Base-by-base conservation (phyloP, 2,888 invertebrate species). In the Orgyia antiqua region DNA sequence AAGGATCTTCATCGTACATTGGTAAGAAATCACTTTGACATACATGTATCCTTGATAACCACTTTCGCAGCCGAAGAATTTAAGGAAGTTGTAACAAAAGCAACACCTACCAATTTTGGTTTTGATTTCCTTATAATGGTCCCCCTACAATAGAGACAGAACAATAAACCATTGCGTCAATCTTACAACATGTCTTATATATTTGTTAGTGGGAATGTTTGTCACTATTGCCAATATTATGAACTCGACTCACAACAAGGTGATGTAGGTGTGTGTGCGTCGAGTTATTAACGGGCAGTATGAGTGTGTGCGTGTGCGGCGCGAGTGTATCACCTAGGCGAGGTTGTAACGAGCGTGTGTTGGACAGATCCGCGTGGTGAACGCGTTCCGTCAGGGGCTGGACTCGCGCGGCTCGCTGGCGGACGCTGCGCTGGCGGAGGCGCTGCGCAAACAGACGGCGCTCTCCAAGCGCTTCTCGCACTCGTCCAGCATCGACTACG, bases 311-410 rank as follows among this genome's bases (percentile, higher is more conserved):
- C 11, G 24, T 9, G 20, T 2, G 25, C 15, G 19, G 17, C 13
- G 7, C 13, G 12, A 4, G 33, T 13, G 24, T 2, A 1, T n/a
- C n/a, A n/a, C n/a, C n/a, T n/a, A n/a, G n/a, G 18, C 9, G 44
- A 32, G 25, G 37, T 36, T 28, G 24, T 20, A 10, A 31, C 12
- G 38, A 31, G 10, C 2, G 3, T 47, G 39, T 35, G 45, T 42
- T 65, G 67, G 78, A 87, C 94, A 99, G 99, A 99, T 99, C 88
- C 98, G 99, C 90, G 99, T 99, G 90, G 98, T 99, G 89, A 99
- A 99, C 91, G 99, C 99, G 89, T 99, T 99, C 93, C 98, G 99
- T 88, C 97, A 98, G 92, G 98, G 98, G 88, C 92, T 98, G 88
- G 98, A 98, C 89, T 92, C 96, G 83, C 94, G 96, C 74, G 94